These are phyloP conservation scores for Chionis minor DNA, from an alignment of 2,113 vertebrate species.

Conservation along the genomic window DNA sequence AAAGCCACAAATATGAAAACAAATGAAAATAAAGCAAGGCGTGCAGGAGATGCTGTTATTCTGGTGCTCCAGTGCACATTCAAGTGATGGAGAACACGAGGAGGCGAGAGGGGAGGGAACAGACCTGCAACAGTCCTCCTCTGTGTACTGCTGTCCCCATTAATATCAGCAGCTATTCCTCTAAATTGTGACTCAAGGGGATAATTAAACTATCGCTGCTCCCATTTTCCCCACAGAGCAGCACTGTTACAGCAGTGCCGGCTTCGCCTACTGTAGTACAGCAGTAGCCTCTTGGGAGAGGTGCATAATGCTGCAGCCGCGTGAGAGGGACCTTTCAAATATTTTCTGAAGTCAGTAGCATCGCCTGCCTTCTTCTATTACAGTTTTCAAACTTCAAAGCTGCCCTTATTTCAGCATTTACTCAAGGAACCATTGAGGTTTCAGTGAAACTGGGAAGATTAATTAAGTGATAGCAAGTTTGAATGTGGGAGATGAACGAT, in stretches of 20 bases:
- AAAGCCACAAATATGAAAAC: background rate
- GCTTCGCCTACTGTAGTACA: background rate
- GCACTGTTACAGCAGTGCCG: background rate
- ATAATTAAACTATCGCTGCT: slow-evolving; percentile 25
- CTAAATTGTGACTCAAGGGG: background rate
- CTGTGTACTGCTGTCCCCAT: background rate
- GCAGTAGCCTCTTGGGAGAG: background rate
- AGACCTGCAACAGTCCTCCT: background rate
- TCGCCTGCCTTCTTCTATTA: background rate
- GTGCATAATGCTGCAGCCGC: rapidly evolving
- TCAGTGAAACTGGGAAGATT: slow-evolving; percentile 14
- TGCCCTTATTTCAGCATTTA: slow-evolving; percentile 18
- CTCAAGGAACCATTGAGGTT: background rate
- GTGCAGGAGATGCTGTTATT: background rate
- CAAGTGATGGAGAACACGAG: background rate
- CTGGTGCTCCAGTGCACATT: background rate
- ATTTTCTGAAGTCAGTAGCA: background rate
- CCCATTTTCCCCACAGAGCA: background rate
- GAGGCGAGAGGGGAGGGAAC: background rate
- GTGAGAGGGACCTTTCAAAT: background rate
- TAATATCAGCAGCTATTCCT: background rate
- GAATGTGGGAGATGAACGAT: slow-evolving; percentile 28
- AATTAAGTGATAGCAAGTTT: slow-evolving; percentile 46
- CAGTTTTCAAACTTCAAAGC: slow-evolving; percentile 7
- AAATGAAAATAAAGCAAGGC: background rate